These are phyloP conservation scores for Gavialis gangeticus DNA, from an alignment of 2,113 vertebrate species.

Conservation along the genomic window DNA sequence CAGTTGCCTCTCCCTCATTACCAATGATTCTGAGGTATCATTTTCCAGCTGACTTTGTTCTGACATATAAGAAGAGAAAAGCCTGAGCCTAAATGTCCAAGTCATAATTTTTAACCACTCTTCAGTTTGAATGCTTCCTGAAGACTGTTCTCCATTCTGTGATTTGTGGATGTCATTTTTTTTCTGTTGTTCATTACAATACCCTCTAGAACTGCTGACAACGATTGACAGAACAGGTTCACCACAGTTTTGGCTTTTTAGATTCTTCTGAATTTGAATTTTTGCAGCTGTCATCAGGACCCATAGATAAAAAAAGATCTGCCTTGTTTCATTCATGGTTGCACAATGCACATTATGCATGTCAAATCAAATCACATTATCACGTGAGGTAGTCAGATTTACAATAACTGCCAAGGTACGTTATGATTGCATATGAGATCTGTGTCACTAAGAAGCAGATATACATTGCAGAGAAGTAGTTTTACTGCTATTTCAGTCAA, in stretches of 20 bases:
- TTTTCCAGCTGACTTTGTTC: constrained; percentile 48
- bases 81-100: constrained; percentile 28
- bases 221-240: constrained; percentile 19
- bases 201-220: constrained; percentile 68
- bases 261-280: constrained; percentile 27
- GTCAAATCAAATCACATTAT: neutral
- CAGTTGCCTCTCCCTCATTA: neutral
- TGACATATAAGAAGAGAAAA: constrained; percentile 58
- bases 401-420: neutral
- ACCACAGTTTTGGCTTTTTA: constrained; percentile 57
- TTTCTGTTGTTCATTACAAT: neutral
- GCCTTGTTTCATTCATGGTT: constrained; percentile 34
- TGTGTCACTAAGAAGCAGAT: rapidly evolving
- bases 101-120: constrained; percentile 52
- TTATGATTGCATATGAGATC: neutral
- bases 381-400: constrained; percentile 11
- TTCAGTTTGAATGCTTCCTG: constrained; percentile 61
- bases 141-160: constrained; percentile 24
- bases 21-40: neutral
- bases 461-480: neutral
- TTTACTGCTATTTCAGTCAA: neutral
- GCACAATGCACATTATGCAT: constrained; percentile 63
- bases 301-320: constrained; percentile 4
- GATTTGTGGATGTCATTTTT: constrained; percentile 31
- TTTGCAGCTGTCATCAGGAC: constrained; percentile 50